Percentiles rank a stretch among this genome's conserved stretches.
These are phyloP conservation scores for Formica exsecta DNA, from an alignment of 1,140 invertebrate genomes.

Conservation along the genomic window DNA sequence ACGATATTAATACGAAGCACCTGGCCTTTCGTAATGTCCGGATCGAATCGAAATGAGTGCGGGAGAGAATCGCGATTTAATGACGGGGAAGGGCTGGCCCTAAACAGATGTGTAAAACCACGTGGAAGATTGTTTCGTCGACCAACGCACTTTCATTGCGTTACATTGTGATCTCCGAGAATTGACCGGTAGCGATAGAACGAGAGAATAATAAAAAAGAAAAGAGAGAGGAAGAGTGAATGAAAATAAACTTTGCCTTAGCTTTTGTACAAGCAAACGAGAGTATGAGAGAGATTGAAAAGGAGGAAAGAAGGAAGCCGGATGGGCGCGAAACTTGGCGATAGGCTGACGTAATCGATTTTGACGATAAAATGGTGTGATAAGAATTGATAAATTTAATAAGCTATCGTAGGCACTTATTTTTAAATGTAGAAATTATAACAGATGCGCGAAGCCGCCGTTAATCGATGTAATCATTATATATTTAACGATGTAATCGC, in stretches of 20 bases:
- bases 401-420: slow-evolving; percentile 28
- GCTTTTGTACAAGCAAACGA: slow-evolving; percentile 80
- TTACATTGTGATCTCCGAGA: slow-evolving; percentile 41
- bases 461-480: slow-evolving; percentile 45
- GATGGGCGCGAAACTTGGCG: slow-evolving; percentile 34
- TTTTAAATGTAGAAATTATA: slow-evolving; percentile 37
- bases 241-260: slow-evolving; percentile 80
- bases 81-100: slow-evolving; percentile 34
- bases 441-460: neutral
- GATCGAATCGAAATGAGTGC: neutral
- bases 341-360: slow-evolving; percentile 53
- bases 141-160: neutral
- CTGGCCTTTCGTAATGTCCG: neutral
- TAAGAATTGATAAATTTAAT: slow-evolving; percentile 57
- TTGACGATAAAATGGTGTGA: slow-evolving; percentile 52
- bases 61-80: slow-evolving; percentile 21
- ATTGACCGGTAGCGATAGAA: slow-evolving; percentile 6
- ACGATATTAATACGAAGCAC: slow-evolving; percentile 5
- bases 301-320: slow-evolving; percentile 38
- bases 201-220: slow-evolving; percentile 12
- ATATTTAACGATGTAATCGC: slow-evolving; percentile 35
- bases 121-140: slow-evolving; percentile 9
- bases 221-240: slow-evolving; percentile 4
- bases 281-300: slow-evolving; percentile 38
- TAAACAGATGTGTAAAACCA: slow-evolving; percentile 8